These are phyloP conservation scores for Serrognathus titanus DNA, from an alignment of 2,888 invertebrate genomes.

Conservation along the genomic window DNA sequence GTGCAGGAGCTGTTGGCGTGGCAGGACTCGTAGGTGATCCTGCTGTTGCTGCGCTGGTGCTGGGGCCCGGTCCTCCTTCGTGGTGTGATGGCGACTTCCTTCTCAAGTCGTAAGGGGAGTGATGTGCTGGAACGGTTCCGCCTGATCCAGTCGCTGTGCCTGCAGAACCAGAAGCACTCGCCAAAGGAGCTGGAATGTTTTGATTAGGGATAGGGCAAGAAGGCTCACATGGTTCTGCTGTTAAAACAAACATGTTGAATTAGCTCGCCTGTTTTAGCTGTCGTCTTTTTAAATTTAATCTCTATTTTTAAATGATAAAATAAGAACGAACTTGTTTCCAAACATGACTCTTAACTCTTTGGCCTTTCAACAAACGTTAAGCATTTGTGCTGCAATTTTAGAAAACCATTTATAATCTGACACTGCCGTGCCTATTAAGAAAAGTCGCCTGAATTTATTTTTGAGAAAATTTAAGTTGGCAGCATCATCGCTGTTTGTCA, in stretches of 20 bases:
- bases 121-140: conserved; percentile 62
- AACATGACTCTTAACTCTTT: too few species aligned
- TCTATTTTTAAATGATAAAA: too few species aligned
- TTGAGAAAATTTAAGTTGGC: too few species aligned
- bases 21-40: conserved; percentile 52
- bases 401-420: too few species aligned
- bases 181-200: conserved; percentile 54
- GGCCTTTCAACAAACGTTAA: too few species aligned
- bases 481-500: too few species aligned
- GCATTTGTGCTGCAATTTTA: too few species aligned
- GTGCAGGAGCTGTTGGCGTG: conserved; percentile 52
- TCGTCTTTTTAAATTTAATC: too few species aligned
- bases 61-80: conserved; percentile 61
- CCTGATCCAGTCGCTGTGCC: conserved; percentile 50
- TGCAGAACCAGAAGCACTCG: conserved; percentile 42
- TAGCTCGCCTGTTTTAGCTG: not conserved
- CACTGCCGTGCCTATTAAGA: too few species aligned
- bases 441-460: too few species aligned
- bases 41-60: conserved; percentile 54
- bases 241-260: conserved; percentile 33
- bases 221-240: conserved; percentile 78
- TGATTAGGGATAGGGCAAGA: conserved; percentile 62
- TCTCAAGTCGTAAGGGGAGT: conserved; percentile 86
- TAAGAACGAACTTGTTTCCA: too few species aligned
- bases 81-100: conserved; percentile 76